Base-by-base conservation (phyloP, 2,888 invertebrate species). In the Drosophila macrospina region DNA sequence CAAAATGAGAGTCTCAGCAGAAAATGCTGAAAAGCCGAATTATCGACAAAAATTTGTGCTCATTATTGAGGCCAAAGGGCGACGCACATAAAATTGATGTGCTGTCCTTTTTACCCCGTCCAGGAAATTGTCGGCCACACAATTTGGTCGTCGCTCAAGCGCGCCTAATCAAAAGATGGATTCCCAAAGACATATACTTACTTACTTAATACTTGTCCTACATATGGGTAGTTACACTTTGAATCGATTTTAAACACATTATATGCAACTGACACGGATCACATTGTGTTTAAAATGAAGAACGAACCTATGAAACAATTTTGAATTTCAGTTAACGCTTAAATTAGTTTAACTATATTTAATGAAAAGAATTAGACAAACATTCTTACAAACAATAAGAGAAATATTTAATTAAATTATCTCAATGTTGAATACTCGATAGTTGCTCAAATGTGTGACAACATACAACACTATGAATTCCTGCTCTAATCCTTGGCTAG, bases 21-120 rank as follows among this genome's bases (percentile, higher is more conserved):
- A 65, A 69, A 78, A 71, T 72, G 62, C 36, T 77, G 74, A 83
- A 86, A 73, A 78, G 32, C 61, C 70, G 72, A 88, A 86, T 86
- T 86, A 87, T 89, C 88, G 86, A 78, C 59, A 78, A 74, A 86
- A 85, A 82, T 73, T 87, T 78, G 82, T 69, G 74, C 82, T 87
- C 89, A 89, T 89, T 86, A 87, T 89, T 73, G 77, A 61, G 62
- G 67, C 66, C 69, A 71, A 86, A 78, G 82, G 85, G 71, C 81
- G 74, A 42, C 34, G 57, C 66, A 80, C 78, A 78, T 84, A 88
- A 83, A 86, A 86, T 86, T 88, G 74, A 70, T 80, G 76, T 64
- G 56, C 63, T 84, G 76, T 88, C 84, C 85, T 65, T 78, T 84
- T 82, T 68, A 47, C 54, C 42, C 50, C 56, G 28, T 39, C 56